Evolutionary conservation across 2,797 vertebrate species (phyloP).

Genomic region (Ceryle rudis): DNA sequence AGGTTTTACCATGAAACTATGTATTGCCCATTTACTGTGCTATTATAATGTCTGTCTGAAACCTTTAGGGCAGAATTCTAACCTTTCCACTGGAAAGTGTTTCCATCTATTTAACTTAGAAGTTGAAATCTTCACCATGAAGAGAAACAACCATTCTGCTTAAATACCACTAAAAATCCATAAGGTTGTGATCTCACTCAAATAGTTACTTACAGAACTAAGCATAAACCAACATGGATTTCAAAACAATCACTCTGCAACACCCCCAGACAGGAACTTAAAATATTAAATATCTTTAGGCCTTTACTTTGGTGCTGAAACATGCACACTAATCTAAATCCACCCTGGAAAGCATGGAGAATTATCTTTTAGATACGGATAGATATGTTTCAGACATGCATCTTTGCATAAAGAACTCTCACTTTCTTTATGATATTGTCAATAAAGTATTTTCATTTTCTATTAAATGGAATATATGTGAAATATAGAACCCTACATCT

Average conservation of each 20-base stretch:
- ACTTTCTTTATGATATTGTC: background rate
- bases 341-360: constrained; percentile 8
- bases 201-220: background rate
- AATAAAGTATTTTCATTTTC: background rate
- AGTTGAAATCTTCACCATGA: background rate
- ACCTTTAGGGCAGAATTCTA: background rate
- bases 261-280: background rate
- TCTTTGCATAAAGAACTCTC: background rate
- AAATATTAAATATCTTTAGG: background rate
- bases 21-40: background rate
- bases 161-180: background rate
- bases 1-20: background rate
- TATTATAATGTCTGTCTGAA: background rate
- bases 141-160: background rate
- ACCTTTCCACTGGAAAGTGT: background rate
- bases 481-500: background rate
- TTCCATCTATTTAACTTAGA: background rate
- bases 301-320: background rate
- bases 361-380: constrained; percentile 3
- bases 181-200: background rate
- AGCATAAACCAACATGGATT: background rate
- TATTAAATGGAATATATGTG: background rate
- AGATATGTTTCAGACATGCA: background rate
- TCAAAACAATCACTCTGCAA: background rate
- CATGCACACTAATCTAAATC: background rate